Evolutionary conservation across 2,113 vertebrate species (phyloP).

Genomic region (Taurulus bubalis): DNA sequence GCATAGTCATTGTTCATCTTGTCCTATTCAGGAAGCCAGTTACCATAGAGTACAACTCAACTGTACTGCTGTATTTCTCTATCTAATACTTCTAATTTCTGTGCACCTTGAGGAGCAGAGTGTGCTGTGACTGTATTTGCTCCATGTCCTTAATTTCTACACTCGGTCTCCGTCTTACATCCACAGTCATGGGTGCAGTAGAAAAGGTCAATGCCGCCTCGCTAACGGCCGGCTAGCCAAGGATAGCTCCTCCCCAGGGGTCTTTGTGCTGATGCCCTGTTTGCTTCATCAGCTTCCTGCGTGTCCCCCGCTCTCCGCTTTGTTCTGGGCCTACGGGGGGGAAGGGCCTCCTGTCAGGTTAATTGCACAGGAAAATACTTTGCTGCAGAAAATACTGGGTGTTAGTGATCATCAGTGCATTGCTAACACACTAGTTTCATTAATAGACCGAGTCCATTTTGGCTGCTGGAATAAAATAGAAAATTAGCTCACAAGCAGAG

Average conservation of each 20-base stretch:
- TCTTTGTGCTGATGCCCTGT: slow-evolving; percentile 44
- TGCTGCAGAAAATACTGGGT: not conserved
- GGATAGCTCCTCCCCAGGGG: slow-evolving; percentile 53
- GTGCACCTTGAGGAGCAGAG: not conserved
- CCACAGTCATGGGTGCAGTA: slow-evolving; percentile 5
- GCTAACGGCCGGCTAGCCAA: slow-evolving; percentile 30
- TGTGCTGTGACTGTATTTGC: not conserved
- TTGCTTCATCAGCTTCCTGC: slow-evolving; percentile 45
- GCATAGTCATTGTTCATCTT: not conserved
- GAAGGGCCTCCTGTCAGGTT: slow-evolving; percentile 52
- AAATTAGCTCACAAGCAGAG: slow-evolving; percentile 1
- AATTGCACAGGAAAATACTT: slow-evolving; percentile 29
- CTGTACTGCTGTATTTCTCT: not conserved
- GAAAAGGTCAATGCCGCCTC: slow-evolving; percentile 46
- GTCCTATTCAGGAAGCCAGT: not conserved
- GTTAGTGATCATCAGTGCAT: slow-evolving; percentile 3
- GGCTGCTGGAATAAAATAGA: not conserved
- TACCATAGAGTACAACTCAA: not conserved
- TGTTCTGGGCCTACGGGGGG: slow-evolving; percentile 35
- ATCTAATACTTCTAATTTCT: not conserved
- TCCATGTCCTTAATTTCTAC: slow-evolving; percentile 20
- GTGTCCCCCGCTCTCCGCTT: slow-evolving; percentile 18
- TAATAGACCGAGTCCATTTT: not conserved
- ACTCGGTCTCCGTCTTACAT: slow-evolving; percentile 26
- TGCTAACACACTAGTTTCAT: not conserved